These are phyloP conservation scores for Styela clava DNA, from an alignment of 23 tunicate genomes.

Conservation along the genomic window DNA sequence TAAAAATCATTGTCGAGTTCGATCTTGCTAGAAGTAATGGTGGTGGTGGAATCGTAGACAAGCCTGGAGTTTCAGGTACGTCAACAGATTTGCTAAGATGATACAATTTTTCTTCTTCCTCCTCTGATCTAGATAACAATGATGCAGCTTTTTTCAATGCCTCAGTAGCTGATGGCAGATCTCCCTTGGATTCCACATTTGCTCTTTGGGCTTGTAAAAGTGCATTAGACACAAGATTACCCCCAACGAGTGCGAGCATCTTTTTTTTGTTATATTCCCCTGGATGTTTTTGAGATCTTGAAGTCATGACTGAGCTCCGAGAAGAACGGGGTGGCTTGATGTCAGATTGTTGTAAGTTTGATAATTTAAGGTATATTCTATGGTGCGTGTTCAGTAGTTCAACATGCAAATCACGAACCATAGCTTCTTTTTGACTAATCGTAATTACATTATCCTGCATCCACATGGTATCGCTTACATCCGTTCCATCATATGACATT, in stretches of 20 bases:
- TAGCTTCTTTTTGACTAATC: conserved; percentile 26
- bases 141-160: conserved; percentile 46
- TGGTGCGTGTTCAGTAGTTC: conserved; percentile 74
- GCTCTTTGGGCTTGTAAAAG: conserved; percentile 74
- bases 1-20: conserved; percentile 58
- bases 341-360: conserved; percentile 4
- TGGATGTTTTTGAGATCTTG: conserved; percentile 6
- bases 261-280: conserved; percentile 13
- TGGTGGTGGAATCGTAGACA: conserved; percentile 43
- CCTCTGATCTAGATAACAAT: conserved; percentile 40
- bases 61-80: background rate
- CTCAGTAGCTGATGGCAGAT: conserved; percentile 35
- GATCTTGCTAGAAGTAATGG: conserved; percentile 74
- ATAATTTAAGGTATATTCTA: conserved; percentile 48
- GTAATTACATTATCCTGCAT: background rate
- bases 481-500: conserved; percentile 10
- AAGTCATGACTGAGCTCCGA: conserved; percentile 17
- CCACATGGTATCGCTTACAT: background rate
- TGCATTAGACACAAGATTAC: conserved; percentile 55
- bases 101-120: conserved; percentile 56
- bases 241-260: conserved; percentile 34
- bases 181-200: conserved; percentile 17
- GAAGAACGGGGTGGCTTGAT: background rate
- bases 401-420: conserved; percentile 67
- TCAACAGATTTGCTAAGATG: background rate